phyloP scores from a whole-genome alignment of 2,113 vertebrate genomes.

The Myrmecophaga tridactyla region DNA sequence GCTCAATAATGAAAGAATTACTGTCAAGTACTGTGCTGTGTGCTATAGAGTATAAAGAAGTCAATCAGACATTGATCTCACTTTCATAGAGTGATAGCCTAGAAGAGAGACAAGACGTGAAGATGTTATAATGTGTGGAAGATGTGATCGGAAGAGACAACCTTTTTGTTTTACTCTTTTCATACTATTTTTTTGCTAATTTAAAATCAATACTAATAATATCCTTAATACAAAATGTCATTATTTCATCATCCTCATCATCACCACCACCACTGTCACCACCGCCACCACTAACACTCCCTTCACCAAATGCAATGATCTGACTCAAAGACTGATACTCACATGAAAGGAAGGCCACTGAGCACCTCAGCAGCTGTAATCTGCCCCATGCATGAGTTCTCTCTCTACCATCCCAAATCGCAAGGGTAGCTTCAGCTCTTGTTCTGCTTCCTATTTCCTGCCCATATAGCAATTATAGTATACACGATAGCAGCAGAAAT shows the following conservation, averaged over 20 bases:
- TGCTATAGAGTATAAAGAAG: not conserved
- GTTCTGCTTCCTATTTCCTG: not conserved
- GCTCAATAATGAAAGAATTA: not conserved
- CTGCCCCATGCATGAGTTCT: rapidly evolving
- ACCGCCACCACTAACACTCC: not conserved
- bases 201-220: not conserved
- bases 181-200: not conserved
- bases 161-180: not conserved
- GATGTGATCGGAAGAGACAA: not conserved
- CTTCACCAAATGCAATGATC: not conserved
- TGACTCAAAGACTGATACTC: not conserved
- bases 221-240: not conserved
- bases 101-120: not conserved
- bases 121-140: not conserved
- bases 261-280: not conserved
- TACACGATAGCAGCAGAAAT: not conserved
- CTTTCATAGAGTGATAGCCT: not conserved
- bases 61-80: not conserved
- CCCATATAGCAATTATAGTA: not conserved
- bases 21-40: not conserved
- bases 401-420: not conserved
- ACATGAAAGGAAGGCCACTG: rapidly evolving
- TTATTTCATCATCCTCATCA: not conserved
- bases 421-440: not conserved
- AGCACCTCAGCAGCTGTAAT: no score